Evolutionary conservation across 2,797 vertebrate genomes (phyloP), one percentile per base, ranked within the genome.

Genomic region (Molossus alvarezi): DNA sequence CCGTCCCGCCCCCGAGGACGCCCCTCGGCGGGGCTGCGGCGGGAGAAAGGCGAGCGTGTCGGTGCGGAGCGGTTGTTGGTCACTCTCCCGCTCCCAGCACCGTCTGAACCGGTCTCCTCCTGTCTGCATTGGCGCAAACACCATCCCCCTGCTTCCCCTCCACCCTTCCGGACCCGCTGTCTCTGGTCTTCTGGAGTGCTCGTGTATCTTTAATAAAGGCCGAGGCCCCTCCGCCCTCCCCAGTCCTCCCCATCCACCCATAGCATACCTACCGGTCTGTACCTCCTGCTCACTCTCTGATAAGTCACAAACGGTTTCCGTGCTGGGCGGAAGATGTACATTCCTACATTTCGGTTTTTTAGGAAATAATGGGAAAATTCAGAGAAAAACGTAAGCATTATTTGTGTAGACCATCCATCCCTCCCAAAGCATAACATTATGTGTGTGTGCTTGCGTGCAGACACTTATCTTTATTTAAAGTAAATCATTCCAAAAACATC

Each of bases 61-160:
- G 1, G 20, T 45, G 67, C 27, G 60, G 73, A 80, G 93, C 81
- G 93, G 75, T 23, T 76, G 96, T 87, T 71, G 92, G 95, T 94
- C 85, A 67, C 95, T 86, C 51, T 80, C 77, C 71, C 65, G 85
- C 85, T 57, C 79, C 75, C 83, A 17, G 65, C 80, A 2, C 76
- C 18, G 90, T 76, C 94, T n/a, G 62, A 90, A 90, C 55, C 62
- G 4, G 92, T 55, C 79, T 48, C 51, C 90, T 90, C 23, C 85
- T 20, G 96, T 93, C 97, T 95, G 97, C 97, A 96, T 98, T 97
- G 96, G 96, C 97, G 97, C 97, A 97, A 7, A 96, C 15, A 45
- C 84, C 96, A 51, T 85, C 82, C 93, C 95, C 95, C 95, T 94
- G 37, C 83, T 76, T 64, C 85, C 69, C 83, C 93, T 80, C 88